Conservation (phyloP, 2,113 vertebrate species). For the Chelonoidis abingdonii region DNA sequence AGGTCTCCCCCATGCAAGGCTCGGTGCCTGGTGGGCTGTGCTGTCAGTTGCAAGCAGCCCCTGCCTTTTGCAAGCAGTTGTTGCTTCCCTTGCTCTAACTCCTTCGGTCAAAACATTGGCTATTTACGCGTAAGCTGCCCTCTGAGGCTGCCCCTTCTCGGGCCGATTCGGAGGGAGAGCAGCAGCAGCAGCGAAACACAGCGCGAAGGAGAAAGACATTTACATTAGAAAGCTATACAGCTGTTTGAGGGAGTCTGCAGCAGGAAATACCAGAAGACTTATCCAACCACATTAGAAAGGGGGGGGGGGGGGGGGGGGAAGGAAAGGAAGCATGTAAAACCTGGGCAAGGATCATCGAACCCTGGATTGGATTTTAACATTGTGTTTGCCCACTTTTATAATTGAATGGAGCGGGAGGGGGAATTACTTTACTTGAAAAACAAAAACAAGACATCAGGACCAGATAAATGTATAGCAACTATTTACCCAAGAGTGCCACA, state of each 20-base stretch:
- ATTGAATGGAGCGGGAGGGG: neutral
- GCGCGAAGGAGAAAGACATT: neutral
- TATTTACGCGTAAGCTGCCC: neutral
- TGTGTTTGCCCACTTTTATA: neutral
- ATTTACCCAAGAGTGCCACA: too few species aligned
- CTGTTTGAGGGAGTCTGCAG: constrained; percentile 57
- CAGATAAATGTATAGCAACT: neutral
- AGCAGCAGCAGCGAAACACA: neutral
- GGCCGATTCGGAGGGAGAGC: neutral
- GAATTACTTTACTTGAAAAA: too few species aligned
- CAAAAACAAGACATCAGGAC: neutral
- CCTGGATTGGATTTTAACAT: neutral
- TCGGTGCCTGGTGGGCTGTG: neutral
- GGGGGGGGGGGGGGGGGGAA: neutral
- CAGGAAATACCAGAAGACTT: constrained; percentile 76
- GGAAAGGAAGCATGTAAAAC: constrained; percentile 50
- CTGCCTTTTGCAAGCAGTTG: neutral
- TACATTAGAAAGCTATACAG: constrained; percentile 32
- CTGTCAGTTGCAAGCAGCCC: neutral
- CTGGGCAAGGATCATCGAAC: constrained; percentile 44
- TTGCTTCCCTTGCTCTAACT: neutral
- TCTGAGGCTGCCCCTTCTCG: neutral
- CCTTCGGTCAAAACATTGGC: neutral
- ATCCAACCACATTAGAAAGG: constrained; percentile 57
- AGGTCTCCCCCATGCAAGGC: neutral